Percentiles rank a stretch among this genome's conserved stretches.
Evolutionary conservation across 1,140 invertebrate species (phyloP).

Genomic region (Drosophila burlai): DNA sequence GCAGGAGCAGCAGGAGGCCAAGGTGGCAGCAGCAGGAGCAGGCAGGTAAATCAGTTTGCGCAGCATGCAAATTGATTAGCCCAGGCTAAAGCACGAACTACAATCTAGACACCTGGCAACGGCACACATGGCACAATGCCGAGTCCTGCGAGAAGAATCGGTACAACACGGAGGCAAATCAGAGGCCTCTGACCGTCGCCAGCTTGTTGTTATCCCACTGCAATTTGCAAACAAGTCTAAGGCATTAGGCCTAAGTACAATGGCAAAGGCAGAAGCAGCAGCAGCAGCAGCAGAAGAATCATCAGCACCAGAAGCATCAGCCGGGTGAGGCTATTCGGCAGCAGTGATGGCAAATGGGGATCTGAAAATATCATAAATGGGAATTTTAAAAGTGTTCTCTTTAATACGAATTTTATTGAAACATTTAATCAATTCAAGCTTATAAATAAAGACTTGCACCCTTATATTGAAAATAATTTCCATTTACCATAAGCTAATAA

Average conservation of each 20-base stretch:
- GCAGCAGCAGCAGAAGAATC: conserved; percentile 31
- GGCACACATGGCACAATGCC: conserved; percentile 6
- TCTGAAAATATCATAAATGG: too few relatives aligned
- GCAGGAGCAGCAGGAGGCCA: background rate
- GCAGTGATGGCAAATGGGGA: background rate
- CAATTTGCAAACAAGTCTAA: conserved; percentile 77
- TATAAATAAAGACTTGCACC: too few relatives aligned
- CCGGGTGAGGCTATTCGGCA: conserved; percentile 19
- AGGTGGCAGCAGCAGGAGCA: conserved; percentile 20
- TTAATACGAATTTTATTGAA: background rate
- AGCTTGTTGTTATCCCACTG: conserved; percentile 66
- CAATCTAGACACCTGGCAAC: conserved; percentile 44
- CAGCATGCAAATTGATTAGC: conserved; percentile 71
- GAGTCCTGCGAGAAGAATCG: conserved; percentile 15
- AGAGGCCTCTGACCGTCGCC: conserved; percentile 32
- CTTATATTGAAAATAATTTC: too few relatives aligned
- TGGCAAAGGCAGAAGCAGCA: conserved; percentile 40
- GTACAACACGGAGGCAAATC: conserved; percentile 1
- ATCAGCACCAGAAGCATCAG: conserved; percentile 49
- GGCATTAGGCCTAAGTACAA: conserved; percentile 74
- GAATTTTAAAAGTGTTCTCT: too few relatives aligned
- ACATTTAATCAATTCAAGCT: too few relatives aligned
- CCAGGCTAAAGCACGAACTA: conserved; percentile 31
- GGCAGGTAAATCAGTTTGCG: conserved; percentile 39
- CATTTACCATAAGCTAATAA: too few relatives aligned